Evolutionary conservation across 1,140 invertebrate genomes (phyloP).

Genomic region (Diprion similis): DNA sequence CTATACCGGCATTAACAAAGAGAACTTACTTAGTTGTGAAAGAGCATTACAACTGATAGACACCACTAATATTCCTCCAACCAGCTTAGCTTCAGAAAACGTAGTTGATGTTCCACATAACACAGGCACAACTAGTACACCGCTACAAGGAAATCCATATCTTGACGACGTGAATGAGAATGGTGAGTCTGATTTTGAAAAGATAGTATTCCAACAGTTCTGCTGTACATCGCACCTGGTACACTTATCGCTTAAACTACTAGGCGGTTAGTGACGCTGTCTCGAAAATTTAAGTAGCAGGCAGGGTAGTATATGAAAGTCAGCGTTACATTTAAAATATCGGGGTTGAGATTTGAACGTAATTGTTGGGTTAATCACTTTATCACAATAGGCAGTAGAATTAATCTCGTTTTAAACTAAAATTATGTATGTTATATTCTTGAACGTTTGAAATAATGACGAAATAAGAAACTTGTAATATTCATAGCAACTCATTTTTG

Average conservation of each 20-base stretch:
- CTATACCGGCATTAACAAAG: neutral
- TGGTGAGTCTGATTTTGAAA: neutral
- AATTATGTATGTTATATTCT: too few species aligned
- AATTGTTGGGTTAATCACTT: neutral
- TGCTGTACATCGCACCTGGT: neutral
- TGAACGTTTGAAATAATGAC: too few species aligned
- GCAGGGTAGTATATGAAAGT: neutral
- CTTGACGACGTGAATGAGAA: neutral
- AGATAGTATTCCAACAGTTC: neutral
- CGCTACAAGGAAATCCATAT: neutral
- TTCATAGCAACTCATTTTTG: too few species aligned
- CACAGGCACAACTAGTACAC: neutral
- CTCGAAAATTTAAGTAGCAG: neutral
- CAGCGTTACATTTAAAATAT: neutral
- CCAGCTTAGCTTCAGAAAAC: conserved; percentile 3
- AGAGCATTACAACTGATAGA: too few species aligned
- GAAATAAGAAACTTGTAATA: too few species aligned
- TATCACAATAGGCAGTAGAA: neutral
- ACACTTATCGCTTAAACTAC: neutral
- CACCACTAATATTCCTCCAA: neutral
- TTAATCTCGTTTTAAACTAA: too few species aligned
- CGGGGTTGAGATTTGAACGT: neutral
- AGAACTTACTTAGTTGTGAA: too few species aligned
- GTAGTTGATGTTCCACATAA: neutral
- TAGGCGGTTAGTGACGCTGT: neutral